Conservation (phyloP, 2,888 invertebrate species). For the Ennomos erosarius region DNA sequence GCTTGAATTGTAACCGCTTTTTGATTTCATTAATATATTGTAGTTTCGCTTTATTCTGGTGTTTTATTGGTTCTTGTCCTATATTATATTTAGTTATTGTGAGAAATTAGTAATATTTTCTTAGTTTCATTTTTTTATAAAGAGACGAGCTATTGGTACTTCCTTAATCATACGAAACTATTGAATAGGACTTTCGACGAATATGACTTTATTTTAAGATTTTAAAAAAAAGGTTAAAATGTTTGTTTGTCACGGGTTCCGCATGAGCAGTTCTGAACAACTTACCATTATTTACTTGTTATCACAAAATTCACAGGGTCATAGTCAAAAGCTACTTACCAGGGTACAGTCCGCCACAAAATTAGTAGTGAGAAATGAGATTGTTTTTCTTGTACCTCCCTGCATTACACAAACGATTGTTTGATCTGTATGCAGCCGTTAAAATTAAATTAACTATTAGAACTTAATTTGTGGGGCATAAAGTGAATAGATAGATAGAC, state of each 20-base stretch:
- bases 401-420: too few species aligned
- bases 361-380: conserved; percentile 10
- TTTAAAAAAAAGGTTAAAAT: too few species aligned
- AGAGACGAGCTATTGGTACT: too few species aligned
- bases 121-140: too few species aligned
- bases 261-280: conserved; percentile 5
- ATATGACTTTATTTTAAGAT: too few species aligned
- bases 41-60: conserved; percentile 51
- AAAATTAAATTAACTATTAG: too few species aligned
- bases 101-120: neutral
- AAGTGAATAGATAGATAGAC: too few species aligned
- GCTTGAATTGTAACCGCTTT: conserved; percentile 46
- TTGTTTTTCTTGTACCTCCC: too few species aligned
- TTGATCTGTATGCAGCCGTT: too few species aligned
- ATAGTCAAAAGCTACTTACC: conserved; percentile 1
- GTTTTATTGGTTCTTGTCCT: conserved; percentile 22
- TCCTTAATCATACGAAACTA: too few species aligned
- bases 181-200: too few species aligned
- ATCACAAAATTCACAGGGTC: conserved; percentile 7
- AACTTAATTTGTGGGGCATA: too few species aligned
- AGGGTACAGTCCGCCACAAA: neutral
- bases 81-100: neutral
- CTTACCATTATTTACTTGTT: neutral
- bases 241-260: neutral
- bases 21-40: conserved; percentile 46